A percentile compares a stretch with the other conserved stretches of the same genome.
These are phyloP conservation scores for Megamerina dolium DNA, from an alignment of 2,888 invertebrate genomes.

Conservation along the genomic window DNA sequence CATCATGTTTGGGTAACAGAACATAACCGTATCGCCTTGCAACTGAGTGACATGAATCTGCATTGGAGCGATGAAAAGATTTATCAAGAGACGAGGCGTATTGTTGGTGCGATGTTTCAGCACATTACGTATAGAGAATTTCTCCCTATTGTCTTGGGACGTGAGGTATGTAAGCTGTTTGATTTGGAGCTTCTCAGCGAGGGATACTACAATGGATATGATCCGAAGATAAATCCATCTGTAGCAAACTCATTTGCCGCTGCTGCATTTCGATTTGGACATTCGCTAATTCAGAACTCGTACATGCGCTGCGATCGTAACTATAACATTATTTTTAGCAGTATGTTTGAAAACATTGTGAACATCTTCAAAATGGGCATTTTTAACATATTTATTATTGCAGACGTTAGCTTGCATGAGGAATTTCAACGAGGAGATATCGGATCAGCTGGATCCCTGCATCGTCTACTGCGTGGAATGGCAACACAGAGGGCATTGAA, in stretches of 20 bases:
- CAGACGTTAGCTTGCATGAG: constrained; percentile 74
- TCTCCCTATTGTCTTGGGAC: constrained; percentile 70
- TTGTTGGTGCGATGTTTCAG: constrained; percentile 75
- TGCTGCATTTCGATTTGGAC: constrained; percentile 81
- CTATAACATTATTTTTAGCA: constrained; percentile 64
- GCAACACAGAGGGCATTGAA: constrained; percentile 70
- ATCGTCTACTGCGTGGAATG: constrained; percentile 70
- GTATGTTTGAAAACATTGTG: constrained; percentile 51
- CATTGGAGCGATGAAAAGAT: constrained; percentile 86
- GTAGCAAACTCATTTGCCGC: constrained; percentile 74
- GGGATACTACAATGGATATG: constrained; percentile 69
- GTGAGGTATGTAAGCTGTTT: constrained; percentile 69
- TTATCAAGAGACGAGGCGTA: constrained; percentile 77
- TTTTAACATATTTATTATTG: constrained; percentile 16
- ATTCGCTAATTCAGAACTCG: constrained; percentile 75
- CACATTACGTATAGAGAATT: constrained; percentile 81
- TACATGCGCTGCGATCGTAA: constrained; percentile 67
- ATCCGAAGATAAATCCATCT: constrained; percentile 63
- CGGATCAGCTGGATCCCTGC: constrained; percentile 73
- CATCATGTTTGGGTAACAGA: constrained; percentile 50
- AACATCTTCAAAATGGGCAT: not conserved
- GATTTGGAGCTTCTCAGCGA: constrained; percentile 62
- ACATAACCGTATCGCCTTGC: constrained; percentile 63
- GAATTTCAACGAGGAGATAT: constrained; percentile 69
- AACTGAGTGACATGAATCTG: constrained; percentile 66